Conservation (phyloP, 2,797 vertebrate genomes). For the Taenioides sp. region DNA sequence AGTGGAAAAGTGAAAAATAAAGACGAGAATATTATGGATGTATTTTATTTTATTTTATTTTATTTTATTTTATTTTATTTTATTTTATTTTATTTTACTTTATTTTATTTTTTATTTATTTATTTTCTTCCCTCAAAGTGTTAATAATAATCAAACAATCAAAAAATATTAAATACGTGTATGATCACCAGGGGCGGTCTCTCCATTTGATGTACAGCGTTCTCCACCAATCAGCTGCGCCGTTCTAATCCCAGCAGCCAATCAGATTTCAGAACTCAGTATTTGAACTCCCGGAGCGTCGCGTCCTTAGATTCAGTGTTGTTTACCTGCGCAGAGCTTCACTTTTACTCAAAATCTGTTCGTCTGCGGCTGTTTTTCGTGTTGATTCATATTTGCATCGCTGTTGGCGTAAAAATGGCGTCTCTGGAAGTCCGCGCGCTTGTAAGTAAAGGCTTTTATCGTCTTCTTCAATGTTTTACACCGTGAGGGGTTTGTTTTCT, state of each 20-base stretch:
- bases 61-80: too few relatives aligned
- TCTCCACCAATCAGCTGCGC: conserved; percentile 50
- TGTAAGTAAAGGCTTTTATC: conserved; percentile 41
- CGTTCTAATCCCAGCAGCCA: conserved; percentile 23
- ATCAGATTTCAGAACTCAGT: conserved; percentile 46
- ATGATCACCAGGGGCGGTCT: too few relatives aligned
- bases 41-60: too few relatives aligned
- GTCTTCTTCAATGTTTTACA: accelerated
- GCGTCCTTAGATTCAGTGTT: neutral
- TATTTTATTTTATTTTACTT: too few relatives aligned
- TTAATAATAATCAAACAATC: too few relatives aligned
- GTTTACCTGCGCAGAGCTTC: neutral
- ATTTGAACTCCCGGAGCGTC: conserved; percentile 56
- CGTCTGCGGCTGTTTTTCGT: accelerated
- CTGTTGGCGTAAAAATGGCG: conserved; percentile 32
- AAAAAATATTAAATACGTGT: too few relatives aligned
- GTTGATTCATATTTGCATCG: neutral
- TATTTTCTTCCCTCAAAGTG: too few relatives aligned
- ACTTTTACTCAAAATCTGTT: neutral
- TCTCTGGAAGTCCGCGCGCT: conserved; percentile 32
- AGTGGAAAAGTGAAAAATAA: too few relatives aligned
- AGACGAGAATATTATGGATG: too few relatives aligned
- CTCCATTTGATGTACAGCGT: neutral
- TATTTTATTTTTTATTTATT: too few relatives aligned
- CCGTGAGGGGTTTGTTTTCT: neutral